Evolutionary conservation across 1,140 invertebrate genomes (phyloP).

Genomic region (Carposina sasakii): DNA sequence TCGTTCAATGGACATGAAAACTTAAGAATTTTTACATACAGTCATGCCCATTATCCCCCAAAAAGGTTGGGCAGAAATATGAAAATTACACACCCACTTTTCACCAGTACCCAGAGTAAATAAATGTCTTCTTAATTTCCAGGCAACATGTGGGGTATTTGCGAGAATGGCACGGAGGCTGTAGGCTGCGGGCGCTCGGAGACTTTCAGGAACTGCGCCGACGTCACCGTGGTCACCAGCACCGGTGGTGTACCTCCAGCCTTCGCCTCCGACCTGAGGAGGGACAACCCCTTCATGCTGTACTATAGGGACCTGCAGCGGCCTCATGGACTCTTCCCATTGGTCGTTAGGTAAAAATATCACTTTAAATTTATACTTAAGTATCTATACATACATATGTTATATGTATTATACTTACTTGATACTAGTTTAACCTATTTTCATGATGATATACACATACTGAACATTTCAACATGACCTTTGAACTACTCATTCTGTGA

Average conservation of each 20-base stretch:
- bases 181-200: constrained; percentile 90
- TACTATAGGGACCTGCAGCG: constrained; percentile 79
- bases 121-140: too few relatives aligned
- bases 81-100: too few relatives aligned
- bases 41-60: too few relatives aligned
- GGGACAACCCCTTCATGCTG: constrained; percentile 81
- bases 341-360: constrained; percentile 79
- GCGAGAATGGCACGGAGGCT: constrained; percentile 86
- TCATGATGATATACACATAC: neutral
- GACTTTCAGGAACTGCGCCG: constrained; percentile 91
- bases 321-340: constrained; percentile 76
- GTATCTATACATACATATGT: constrained; percentile 2
- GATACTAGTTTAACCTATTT: neutral
- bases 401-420: constrained; percentile 11
- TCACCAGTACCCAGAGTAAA: too few relatives aligned
- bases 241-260: constrained; percentile 79
- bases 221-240: constrained; percentile 84
- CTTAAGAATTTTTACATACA: too few relatives aligned
- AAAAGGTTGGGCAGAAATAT: too few relatives aligned
- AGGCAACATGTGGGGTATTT: constrained; percentile 92
- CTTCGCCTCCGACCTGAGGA: constrained; percentile 73
- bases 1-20: too few relatives aligned
- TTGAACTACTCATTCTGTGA: neutral
- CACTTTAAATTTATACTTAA: neutral
- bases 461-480: neutral